phyloP scores from a whole-genome alignment of 1,140 invertebrate genomes.

The Drosophila navojoa region DNA sequence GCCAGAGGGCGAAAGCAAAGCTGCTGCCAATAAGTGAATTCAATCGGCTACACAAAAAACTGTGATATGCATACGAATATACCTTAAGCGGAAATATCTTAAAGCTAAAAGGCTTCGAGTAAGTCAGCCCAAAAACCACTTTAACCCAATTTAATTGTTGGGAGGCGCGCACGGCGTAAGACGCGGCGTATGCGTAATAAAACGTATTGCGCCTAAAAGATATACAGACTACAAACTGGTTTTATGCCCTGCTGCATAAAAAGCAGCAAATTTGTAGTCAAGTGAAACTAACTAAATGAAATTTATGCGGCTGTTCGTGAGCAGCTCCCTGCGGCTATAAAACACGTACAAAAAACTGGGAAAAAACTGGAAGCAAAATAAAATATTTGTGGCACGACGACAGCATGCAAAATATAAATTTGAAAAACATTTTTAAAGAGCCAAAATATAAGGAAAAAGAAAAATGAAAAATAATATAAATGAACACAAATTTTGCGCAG shows the following conservation, averaged over 20 bases:
- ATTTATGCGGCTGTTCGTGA: constrained; percentile 53
- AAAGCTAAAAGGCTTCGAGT: background rate
- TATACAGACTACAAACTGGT: constrained; percentile 7
- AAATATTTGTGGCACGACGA: constrained; percentile 10
- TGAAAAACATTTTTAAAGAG: constrained; percentile 1
- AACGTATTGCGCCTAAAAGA: constrained; percentile 42
- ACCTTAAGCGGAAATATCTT: background rate
- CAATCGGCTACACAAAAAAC: background rate
- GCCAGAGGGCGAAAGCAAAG: constrained; percentile 12
- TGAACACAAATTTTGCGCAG: constrained; percentile 35
- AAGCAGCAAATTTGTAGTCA: constrained; percentile 14
- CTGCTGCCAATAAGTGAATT: constrained; percentile 23
- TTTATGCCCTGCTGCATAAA: constrained; percentile 40
- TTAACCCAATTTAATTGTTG: constrained; percentile 56
- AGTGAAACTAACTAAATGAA: constrained; percentile 69
- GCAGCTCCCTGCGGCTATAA: constrained; percentile 4
- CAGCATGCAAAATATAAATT: constrained; percentile 15
- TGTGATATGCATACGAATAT: background rate
- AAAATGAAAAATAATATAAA: constrained; percentile 25
- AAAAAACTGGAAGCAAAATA: background rate
- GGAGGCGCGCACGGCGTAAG: constrained; percentile 11
- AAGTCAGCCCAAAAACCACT: constrained; percentile 2
- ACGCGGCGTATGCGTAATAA: constrained; percentile 68
- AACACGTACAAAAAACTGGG: background rate
- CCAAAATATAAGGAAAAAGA: background rate